A percentile compares a stretch with the other conserved stretches of the same genome.
Evolutionary conservation across 1,140 invertebrate genomes (phyloP).

Genomic region (Pseudomyrmex cubaensis): DNA sequence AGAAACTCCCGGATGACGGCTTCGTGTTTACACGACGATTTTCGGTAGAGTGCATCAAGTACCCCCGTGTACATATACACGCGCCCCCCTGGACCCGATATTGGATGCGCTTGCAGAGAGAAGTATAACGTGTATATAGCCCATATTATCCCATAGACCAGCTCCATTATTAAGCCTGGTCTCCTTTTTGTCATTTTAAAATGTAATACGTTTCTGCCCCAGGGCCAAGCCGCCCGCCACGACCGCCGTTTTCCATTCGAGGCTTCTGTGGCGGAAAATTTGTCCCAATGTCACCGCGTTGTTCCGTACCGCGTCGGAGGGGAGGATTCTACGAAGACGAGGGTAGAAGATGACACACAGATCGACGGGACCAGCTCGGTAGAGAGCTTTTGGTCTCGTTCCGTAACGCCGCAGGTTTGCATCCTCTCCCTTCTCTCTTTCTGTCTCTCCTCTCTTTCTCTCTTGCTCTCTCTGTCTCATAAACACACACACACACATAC

Average conservation of each 20-base stretch:
- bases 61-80: constrained; percentile 52
- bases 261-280: constrained; percentile 79
- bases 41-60: constrained; percentile 77
- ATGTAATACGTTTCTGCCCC: constrained; percentile 79
- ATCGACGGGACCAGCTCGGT: constrained; percentile 47
- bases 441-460: constrained; percentile 8
- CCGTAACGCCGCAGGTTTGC: constrained; percentile 41
- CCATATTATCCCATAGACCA: constrained; percentile 78
- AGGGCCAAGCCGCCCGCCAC: constrained; percentile 54
- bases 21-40: constrained; percentile 79
- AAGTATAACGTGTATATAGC: constrained; percentile 61
- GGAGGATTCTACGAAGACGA: constrained; percentile 41
- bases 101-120: constrained; percentile 57
- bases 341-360: constrained; percentile 57
- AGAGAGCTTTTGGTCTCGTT: constrained; percentile 53
- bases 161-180: constrained; percentile 77
- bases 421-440: constrained; percentile 25
- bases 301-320: constrained; percentile 17
- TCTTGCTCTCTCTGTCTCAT: not conserved
- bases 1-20: constrained; percentile 6
- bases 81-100: constrained; percentile 53
- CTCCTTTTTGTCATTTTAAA: constrained; percentile 80
- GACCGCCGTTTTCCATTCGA: constrained; percentile 74
- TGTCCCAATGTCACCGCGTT: constrained; percentile 74
- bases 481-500: too few species aligned